Conservation (phyloP, 2,797 vertebrate species). For the Girardinus metallicus region DNA sequence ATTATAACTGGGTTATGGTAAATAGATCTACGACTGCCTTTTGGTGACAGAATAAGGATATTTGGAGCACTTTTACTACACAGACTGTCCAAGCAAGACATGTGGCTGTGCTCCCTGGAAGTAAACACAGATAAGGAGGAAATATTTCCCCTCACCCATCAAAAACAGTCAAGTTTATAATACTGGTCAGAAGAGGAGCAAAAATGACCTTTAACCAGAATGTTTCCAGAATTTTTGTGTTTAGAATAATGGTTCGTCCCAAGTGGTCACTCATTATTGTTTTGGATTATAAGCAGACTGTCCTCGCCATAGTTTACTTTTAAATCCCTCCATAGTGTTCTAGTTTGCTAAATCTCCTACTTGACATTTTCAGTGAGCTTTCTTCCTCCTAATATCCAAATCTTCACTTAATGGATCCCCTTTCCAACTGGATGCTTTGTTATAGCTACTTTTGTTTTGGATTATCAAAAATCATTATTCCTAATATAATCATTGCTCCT, state of each 20-base stretch:
- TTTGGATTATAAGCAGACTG: background rate
- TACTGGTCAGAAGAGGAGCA: background rate
- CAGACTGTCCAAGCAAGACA: background rate
- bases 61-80: background rate
- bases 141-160: background rate
- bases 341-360: background rate
- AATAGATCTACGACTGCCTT: background rate
- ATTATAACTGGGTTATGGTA: background rate
- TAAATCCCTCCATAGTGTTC: background rate
- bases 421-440: background rate
- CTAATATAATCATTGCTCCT: background rate
- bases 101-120: background rate
- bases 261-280: background rate
- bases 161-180: background rate
- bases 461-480: background rate
- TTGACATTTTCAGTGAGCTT: background rate
- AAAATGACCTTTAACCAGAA: background rate
- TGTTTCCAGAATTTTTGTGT: background rate
- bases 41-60: background rate
- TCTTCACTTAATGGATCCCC: background rate
- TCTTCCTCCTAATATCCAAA: background rate
- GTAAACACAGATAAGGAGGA: background rate
- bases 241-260: background rate
- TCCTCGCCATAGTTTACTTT: background rate
- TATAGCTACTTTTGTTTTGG: background rate